Conservation (phyloP, 2,797 vertebrate genomes). For the Pelodytes ibericus region DNA sequence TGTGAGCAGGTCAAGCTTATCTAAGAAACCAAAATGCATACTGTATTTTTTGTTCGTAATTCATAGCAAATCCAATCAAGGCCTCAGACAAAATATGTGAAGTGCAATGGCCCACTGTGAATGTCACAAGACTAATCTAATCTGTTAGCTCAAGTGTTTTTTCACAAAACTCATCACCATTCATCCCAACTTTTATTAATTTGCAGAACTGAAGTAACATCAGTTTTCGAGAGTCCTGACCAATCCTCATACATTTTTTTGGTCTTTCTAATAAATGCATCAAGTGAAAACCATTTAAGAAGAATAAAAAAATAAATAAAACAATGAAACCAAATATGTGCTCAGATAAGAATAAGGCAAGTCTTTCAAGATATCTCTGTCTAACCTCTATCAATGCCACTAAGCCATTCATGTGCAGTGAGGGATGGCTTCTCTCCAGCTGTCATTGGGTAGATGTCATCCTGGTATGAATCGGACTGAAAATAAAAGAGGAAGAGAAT, state of each 20-base stretch:
- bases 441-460: slow-evolving; percentile 92
- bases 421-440: slow-evolving; percentile 78
- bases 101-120: too few species aligned
- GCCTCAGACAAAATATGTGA: too few species aligned
- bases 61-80: too few species aligned
- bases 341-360: slow-evolving; percentile 22
- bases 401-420: slow-evolving; percentile 85
- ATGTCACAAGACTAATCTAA: too few species aligned
- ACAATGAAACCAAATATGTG: slow-evolving; percentile 29
- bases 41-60: too few species aligned
- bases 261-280: slow-evolving; percentile 31
- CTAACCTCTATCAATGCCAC: slow-evolving; percentile 84
- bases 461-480: slow-evolving; percentile 91
- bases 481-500: slow-evolving; percentile 53
- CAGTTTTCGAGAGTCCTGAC: not conserved
- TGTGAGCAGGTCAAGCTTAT: too few species aligned
- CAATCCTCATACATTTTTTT: slow-evolving; percentile 3
- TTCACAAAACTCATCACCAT: too few species aligned
- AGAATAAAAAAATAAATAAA: slow-evolving; percentile 10
- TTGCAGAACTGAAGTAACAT: slow-evolving; percentile 14
- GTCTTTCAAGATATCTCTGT: slow-evolving; percentile 30
- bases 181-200: not conserved
- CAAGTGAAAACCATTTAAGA: slow-evolving; percentile 19
- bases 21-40: too few species aligned
- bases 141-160: too few species aligned